Evolutionary conservation across 2,113 vertebrate genomes (phyloP).

Genomic region (Rhadina sibilatrix): DNA sequence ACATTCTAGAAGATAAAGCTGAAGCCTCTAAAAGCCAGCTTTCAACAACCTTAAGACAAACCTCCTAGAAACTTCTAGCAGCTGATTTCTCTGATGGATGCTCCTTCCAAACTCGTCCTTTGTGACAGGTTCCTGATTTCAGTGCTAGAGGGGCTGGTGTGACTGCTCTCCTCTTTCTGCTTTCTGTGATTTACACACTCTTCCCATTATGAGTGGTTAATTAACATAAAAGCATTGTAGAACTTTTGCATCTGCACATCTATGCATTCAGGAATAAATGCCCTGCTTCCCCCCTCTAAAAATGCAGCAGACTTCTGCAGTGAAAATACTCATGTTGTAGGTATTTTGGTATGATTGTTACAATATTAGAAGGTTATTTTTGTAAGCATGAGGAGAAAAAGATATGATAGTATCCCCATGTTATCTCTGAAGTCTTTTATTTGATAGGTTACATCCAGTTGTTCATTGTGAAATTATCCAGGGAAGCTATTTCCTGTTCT

Average conservation of each 20-base stretch:
- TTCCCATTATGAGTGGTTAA: not conserved
- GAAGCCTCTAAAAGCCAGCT: not conserved
- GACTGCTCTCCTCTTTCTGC: not conserved
- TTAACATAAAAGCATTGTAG: not conserved
- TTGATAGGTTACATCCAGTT: not conserved
- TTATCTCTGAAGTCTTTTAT: not conserved
- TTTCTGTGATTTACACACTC: not conserved
- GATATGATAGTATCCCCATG: not conserved
- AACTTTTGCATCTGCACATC: not conserved
- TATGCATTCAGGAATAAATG: not conserved
- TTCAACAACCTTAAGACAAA: not conserved
- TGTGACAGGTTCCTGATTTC: not conserved
- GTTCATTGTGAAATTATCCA: conserved; percentile 20
- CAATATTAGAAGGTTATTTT: not conserved
- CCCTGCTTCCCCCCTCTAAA: not conserved
- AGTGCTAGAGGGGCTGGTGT: not conserved
- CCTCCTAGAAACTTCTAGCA: not conserved
- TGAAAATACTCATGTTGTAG: not conserved
- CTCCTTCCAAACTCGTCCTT: not conserved
- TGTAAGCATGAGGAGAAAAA: not conserved
- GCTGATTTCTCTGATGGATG: not conserved
- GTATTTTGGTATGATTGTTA: not conserved
- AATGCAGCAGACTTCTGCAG: not conserved
- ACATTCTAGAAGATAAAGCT: not conserved
- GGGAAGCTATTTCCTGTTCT: not conserved